Evolutionary conservation across 2,113 vertebrate genomes (phyloP), one percentile per base, ranked within the genome.

Genomic region (Baryphthengus martii): DNA sequence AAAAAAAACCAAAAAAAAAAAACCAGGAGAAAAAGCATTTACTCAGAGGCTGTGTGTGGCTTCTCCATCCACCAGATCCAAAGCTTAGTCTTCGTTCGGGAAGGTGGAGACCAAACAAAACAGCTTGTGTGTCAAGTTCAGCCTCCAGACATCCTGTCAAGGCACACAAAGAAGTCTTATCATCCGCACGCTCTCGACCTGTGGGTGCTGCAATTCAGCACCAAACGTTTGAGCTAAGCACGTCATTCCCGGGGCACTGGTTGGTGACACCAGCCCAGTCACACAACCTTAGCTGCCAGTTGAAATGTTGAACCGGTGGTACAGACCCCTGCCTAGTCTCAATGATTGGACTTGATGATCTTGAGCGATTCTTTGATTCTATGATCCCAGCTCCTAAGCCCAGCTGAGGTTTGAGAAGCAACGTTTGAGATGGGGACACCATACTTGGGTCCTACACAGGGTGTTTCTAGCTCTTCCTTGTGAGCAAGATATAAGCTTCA

Each of bases 121-220:
- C 7, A 52, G 21, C 39, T 72, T 78, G 53, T 66, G 6, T 37
- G 35, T 66, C 45, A 67, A 31, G 53, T 28, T 47, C 45, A n/a
- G 35, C 66, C 71, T 47, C 78, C 39, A 42, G 18, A 11, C 29
- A n/a, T 47, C 39, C 26, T 42, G 10, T 13, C 50, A 10, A 61
- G 7, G 29, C 59, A 61, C 39, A 20, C 42, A 39, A 39, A 28
- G 74, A 68, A 67, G 5, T 47, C 35, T 28, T 6, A 6, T 40
- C 29, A 13, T 49, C 47, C 55, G 14, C 18, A 6, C 19, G n/a
- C 21, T 70, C 16, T 44, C 25, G 26, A 6, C n/a, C 62, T 56
- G 18, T 10, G 7, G 28, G 17, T 0, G 1, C 45, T 40, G 29
- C 37, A n/a, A n/a, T n/a, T n/a, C n/a, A n/a, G n/a, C n/a, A n/a